A percentile compares a stretch with the other conserved stretches of the same genome.
phyloP scores from a whole-genome alignment of 2,888 invertebrate genomes.

The Tromatobia lineatoria region DNA sequence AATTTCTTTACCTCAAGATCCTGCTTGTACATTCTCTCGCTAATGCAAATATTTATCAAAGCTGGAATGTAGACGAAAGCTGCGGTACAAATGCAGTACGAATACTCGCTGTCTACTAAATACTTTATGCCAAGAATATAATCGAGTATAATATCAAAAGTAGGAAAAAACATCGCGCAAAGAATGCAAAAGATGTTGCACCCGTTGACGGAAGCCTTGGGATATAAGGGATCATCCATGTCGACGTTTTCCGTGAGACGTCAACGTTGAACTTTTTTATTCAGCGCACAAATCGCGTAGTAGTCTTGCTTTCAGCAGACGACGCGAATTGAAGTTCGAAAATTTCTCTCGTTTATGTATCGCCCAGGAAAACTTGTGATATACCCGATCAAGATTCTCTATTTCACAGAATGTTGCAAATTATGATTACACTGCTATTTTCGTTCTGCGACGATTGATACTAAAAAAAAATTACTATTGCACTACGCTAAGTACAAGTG shows the following conservation, averaged over 20 bases:
- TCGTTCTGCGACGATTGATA: background rate
- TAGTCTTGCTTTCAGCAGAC: too few relatives aligned
- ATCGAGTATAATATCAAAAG: slow-evolving; percentile 90
- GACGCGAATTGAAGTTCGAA: too few relatives aligned
- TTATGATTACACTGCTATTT: background rate
- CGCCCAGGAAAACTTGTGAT: background rate
- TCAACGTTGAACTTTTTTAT: slow-evolving; percentile 42
- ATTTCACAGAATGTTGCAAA: too few relatives aligned
- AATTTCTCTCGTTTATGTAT: too few relatives aligned
- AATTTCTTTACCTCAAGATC: slow-evolving; percentile 78
- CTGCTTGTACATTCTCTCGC: slow-evolving; percentile 89
- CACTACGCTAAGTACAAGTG: background rate
- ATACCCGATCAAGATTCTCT: too few relatives aligned
- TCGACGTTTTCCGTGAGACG: slow-evolving; percentile 55
- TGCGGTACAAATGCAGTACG: slow-evolving; percentile 90
- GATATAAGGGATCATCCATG: slow-evolving; percentile 72
- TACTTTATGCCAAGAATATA: slow-evolving; percentile 90
- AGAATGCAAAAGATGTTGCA: slow-evolving; percentile 89
- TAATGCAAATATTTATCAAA: slow-evolving; percentile 91
- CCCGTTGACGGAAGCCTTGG: slow-evolving; percentile 82
- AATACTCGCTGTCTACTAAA: slow-evolving; percentile 86
- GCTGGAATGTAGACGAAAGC: slow-evolving; percentile 91
- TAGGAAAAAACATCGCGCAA: slow-evolving; percentile 89
- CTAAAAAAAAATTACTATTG: slow-evolving; percentile 9
- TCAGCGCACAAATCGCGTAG: background rate